Conservation (phyloP, 2,113 vertebrate species). For the Urocolius indicus region DNA sequence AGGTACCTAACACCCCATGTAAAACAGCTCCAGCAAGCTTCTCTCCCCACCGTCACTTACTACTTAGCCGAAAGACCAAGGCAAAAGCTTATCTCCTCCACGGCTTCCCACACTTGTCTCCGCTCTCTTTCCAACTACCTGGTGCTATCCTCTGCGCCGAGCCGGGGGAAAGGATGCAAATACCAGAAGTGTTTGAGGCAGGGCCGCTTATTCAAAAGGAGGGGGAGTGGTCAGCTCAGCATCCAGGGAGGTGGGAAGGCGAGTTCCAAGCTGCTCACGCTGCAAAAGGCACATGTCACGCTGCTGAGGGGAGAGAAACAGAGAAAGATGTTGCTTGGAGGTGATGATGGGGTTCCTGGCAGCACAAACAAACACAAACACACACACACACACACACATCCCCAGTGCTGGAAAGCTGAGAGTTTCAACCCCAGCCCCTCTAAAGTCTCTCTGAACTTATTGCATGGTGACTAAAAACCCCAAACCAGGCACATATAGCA, state of each 20-base stretch:
- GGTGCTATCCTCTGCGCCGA: constrained; percentile 64
- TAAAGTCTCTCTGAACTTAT: background rate
- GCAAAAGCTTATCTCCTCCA: constrained; percentile 32
- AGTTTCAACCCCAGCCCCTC: background rate
- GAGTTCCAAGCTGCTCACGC: background rate
- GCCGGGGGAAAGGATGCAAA: constrained; percentile 86
- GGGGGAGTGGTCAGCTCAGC: constrained; percentile 79
- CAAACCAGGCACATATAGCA: fast-evolving
- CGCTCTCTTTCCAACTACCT: constrained; percentile 75
- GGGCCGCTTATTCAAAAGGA: constrained; percentile 85
- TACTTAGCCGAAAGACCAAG: constrained; percentile 55
- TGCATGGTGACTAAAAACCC: fast-evolving
- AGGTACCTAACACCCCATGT: background rate
- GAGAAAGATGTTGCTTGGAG: background rate
- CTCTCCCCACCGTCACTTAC: constrained; percentile 62
- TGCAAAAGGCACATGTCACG: background rate
- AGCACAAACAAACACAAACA: too few relatives aligned
- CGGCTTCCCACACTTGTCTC: constrained; percentile 54
- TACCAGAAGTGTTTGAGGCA: constrained; percentile 82
- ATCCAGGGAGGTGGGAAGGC: constrained; percentile 43
- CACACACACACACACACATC: too few relatives aligned
- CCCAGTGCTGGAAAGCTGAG: background rate
- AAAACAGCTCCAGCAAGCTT: constrained; percentile 3
- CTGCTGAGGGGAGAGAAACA: background rate
- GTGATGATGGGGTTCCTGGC: background rate